phyloP scores from a whole-genome alignment of 92 coral and sea anemone genomes.

The Isaurus tuberculatus region DNA sequence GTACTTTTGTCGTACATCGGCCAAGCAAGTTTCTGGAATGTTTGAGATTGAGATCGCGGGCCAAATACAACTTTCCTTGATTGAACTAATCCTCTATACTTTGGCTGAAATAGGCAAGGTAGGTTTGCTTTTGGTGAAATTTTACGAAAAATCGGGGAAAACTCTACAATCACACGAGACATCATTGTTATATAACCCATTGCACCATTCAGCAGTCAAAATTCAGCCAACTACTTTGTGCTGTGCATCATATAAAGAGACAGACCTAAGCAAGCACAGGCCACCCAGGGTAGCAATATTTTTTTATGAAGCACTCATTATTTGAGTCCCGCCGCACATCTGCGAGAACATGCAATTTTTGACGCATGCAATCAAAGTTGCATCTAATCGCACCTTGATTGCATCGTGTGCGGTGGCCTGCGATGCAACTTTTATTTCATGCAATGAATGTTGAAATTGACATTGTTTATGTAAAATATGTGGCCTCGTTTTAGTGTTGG shows the following conservation, averaged over 20 bases:
- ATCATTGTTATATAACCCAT: constrained; percentile 13
- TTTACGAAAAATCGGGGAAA: neutral
- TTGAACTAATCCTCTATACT: neutral
- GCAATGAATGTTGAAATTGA: no score
- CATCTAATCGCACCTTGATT: no score
- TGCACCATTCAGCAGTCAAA: neutral
- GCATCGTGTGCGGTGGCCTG: no score
- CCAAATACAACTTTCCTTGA: neutral
- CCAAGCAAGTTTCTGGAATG: neutral
- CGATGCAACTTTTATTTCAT: no score
- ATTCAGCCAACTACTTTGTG: neutral
- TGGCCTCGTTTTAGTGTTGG: no score
- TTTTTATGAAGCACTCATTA: no score
- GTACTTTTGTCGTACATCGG: neutral
- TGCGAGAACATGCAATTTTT: no score
- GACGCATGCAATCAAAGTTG: no score
- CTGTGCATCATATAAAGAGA: neutral
- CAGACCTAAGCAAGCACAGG: neutral
- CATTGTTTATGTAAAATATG: no score
- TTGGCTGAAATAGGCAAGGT: neutral
- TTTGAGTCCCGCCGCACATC: no score
- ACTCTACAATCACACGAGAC: neutral
- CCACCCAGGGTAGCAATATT: neutral
- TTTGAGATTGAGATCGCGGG: neutral
- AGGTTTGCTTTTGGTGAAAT: neutral